Percentiles rank a stretch among this genome's conserved stretches.
Evolutionary conservation across 2,888 invertebrate species (phyloP).

Genomic region (Shargacucullia verbasci): DNA sequence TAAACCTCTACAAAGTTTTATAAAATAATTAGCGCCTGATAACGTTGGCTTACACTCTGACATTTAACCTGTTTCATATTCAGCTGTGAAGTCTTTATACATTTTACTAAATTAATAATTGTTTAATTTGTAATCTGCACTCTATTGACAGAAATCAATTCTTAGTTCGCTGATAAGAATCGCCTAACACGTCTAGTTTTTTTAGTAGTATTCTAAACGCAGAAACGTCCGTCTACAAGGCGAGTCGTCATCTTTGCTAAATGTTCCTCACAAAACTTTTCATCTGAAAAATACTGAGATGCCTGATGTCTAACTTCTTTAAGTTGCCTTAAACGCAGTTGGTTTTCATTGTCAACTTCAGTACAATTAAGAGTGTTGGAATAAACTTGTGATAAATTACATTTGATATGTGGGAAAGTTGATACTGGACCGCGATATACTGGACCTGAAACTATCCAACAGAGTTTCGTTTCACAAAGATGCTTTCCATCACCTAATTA

Average conservation of each 20-base stretch:
- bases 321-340: background rate
- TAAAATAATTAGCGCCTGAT: background rate
- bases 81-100: too few relatives aligned
- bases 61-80: background rate
- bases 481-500: conserved; percentile 34
- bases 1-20: background rate
- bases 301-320: background rate
- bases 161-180: background rate
- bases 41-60: background rate
- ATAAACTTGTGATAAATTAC: conserved; percentile 1
- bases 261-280: background rate
- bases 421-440: background rate
- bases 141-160: background rate
- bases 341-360: too few relatives aligned
- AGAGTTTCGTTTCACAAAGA: conserved; percentile 13
- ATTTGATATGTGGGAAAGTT: background rate
- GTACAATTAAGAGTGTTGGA: too few relatives aligned
- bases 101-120: background rate
- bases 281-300: background rate
- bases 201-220: background rate
- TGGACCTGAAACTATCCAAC: conserved; percentile 19
- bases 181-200: background rate
- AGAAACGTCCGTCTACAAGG: background rate
- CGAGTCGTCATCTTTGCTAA: background rate
- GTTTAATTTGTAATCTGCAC: background rate